Evolutionary conservation across 2,797 vertebrate genomes (phyloP).

Genomic region (Neopelma chrysocephalum): DNA sequence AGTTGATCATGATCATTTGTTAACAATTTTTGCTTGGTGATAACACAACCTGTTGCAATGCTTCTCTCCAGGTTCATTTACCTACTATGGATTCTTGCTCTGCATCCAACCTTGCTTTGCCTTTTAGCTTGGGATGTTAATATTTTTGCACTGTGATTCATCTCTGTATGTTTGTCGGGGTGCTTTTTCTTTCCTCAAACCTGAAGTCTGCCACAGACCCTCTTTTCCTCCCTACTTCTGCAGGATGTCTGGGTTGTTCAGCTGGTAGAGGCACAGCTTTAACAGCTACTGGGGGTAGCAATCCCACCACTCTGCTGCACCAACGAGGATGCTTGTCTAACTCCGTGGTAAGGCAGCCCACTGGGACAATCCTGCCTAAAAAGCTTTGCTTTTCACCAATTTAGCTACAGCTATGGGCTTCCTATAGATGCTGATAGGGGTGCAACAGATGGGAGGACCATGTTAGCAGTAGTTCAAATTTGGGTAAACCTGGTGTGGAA

Average conservation of each 20-base stretch:
- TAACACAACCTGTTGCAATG: not conserved
- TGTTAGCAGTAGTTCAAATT: not conserved
- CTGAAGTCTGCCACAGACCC: not conserved
- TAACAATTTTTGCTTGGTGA: not conserved
- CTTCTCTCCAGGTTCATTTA: not conserved
- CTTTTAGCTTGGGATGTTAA: not conserved
- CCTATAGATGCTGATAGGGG: not conserved
- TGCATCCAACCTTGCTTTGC: not conserved
- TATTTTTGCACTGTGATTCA: not conserved
- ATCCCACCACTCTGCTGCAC: not conserved
- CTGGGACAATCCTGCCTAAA: not conserved
- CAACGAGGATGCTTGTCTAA: not conserved
- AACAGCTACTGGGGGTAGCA: not conserved
- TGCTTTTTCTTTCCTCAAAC: not conserved
- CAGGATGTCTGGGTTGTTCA: not conserved
- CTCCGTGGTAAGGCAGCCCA: not conserved
- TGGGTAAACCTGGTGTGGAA: not conserved
- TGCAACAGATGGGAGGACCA: not conserved
- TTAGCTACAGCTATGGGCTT: not conserved
- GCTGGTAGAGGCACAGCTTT: not conserved
- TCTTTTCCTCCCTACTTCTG: not conserved
- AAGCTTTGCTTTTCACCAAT: not conserved
- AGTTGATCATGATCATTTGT: not conserved
- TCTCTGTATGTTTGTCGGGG: not conserved
- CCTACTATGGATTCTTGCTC: not conserved